phyloP scores from a whole-genome alignment of 2,113 vertebrate genomes.

The Donacobius atricapilla region DNA sequence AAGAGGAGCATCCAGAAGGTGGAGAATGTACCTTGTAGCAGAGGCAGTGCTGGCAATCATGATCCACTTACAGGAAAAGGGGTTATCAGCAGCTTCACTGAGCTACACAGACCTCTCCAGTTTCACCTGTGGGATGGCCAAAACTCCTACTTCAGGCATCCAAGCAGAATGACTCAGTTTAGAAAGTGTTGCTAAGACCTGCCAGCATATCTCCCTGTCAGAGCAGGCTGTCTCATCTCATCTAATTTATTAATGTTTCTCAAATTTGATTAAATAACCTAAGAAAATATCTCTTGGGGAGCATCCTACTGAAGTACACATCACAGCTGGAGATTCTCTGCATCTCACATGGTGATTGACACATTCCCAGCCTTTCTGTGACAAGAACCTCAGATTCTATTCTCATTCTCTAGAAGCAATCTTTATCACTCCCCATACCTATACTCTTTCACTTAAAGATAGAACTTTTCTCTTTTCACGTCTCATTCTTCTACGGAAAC shows the following conservation, averaged over 20 bases:
- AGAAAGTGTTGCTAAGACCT: not conserved
- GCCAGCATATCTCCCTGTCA: not conserved
- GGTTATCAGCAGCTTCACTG: not conserved
- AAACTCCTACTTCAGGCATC: not conserved
- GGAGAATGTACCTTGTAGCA: not conserved
- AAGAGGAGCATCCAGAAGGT: not conserved
- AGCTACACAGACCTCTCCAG: not conserved
- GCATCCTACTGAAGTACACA: not conserved
- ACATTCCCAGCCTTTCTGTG: not conserved
- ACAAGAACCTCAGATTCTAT: not conserved
- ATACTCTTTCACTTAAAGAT: not conserved
- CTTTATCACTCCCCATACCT: not conserved
- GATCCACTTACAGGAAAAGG: not conserved
- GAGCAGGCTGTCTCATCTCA: not conserved
- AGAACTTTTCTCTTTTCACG: not conserved
- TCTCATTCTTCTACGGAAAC: not conserved
- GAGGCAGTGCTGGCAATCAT: not conserved
- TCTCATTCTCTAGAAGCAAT: not conserved
- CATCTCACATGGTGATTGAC: not conserved
- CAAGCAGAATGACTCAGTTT: not conserved
- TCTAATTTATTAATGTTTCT: not conserved
- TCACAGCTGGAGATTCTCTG: not conserved
- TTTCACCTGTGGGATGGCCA: not conserved
- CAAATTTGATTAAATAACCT: not conserved
- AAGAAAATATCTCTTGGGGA: not conserved